Evolutionary conservation across 2,888 invertebrate species (phyloP), one percentile per base, ranked within the genome.

Genomic region (Lasioglossum marginatum): DNA sequence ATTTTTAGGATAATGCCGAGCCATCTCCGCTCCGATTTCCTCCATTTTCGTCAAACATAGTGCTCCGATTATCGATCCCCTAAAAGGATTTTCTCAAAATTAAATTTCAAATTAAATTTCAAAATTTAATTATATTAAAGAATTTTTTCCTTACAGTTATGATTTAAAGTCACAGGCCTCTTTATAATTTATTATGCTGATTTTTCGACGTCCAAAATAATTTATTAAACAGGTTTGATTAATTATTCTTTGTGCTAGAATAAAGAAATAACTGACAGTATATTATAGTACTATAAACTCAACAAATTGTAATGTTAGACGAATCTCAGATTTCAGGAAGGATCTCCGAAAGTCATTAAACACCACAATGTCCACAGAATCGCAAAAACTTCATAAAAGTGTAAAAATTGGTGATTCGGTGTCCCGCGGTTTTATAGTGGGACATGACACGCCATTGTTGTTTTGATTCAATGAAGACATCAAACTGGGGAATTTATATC

Each of bases 31-130:
- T 40, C 6, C 23, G 19, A 75, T 43, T 27, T 63, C 43, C 60
- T 76, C 16, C 6, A 27, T 31, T 76, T 63, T 76, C 75, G 31
- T 76, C 63, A 63, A 27, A 31, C 43, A 14, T 27, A 31, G 60
- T 63, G 63, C 74, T 37, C 52, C n/a, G n/a, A 37, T 74, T 57
- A 74, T 74, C 4, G 37, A 75, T 43, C 40, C 12, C 19, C 19
- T n/a, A 43, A 43, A 75, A 43, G 10, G 27, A 43, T n/a, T 37
- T 27, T 19, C 43, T 43, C 4, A 14, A 4, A 43, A 43, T 43
- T 43, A 43, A 14, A 43, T 43, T 43, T 43, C 14, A 43, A 43
- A 43, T 40, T 40, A 40, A 1, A 12, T 52, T 6, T 23, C 0
- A 4, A 4, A 37, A 6, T 23, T 23, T 23, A 8, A 2, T 52